Base-by-base conservation (phyloP, 2,797 vertebrate genomes). In the Pangasius krempfi region DNA sequence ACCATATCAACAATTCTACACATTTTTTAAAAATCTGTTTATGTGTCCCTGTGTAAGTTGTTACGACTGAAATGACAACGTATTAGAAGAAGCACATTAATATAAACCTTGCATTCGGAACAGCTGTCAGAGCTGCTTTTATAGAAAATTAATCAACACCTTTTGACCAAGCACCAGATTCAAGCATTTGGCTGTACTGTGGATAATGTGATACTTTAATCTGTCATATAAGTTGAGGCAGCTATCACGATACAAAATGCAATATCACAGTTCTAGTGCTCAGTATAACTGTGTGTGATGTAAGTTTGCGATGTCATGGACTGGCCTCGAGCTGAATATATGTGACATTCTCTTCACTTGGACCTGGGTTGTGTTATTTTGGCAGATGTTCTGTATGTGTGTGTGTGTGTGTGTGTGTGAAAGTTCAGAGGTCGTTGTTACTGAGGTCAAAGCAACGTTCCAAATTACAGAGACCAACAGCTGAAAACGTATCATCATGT, bases 401-500 rank as follows among this genome's bases (percentile, higher is more conserved):
- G 73, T 78, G n/a, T 84, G 47, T 58, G 80, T 76, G 37, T 68
- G 64, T 47, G 27, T 54, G 84, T 33, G n/a, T 72, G 33, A 54
- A n/a, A 68, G 60, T 20, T 81, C 76, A 87, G 33, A 82, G 62
- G 62, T 72, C 54, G 5, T 40, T 86, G 66, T 88, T 52, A 14
- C 58, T 73, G 16, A 50, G 76, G 76, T 86, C 87, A 86, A 44
- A 50, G 33, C 22, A 30, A 33, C 4, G 3, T 40, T 37, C 80
- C 64, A 85, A 75, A 87, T 72, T 81, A 47, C 54, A 64, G 64
- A 80, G 40, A 27, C 22, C 6, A 18, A 78, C 86, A 84, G 68
- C 78, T 91, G 88, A 86, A 70, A 85, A n/a, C 33, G 18, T 30
- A 73, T 75, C 5, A 13, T 47, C 80, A 83, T 1, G 13, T 47